These are phyloP conservation scores for Gastrophryne carolinensis DNA, from an alignment of 2,797 vertebrate genomes.

Conservation along the genomic window DNA sequence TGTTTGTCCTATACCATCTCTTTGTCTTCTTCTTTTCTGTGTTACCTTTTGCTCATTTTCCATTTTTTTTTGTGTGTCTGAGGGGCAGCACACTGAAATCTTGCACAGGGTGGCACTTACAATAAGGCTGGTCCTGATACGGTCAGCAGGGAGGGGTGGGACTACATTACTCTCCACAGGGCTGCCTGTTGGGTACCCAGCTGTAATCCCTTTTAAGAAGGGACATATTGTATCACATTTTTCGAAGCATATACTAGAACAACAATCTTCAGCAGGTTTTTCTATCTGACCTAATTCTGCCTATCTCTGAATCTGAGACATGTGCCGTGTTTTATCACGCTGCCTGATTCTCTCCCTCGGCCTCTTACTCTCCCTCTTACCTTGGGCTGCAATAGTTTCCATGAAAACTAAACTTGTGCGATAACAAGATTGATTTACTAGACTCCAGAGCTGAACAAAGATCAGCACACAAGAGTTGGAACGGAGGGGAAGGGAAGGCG, in stretches of 20 bases:
- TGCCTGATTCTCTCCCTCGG: neutral
- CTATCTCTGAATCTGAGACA: constrained; percentile 8
- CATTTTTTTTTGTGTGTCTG: too few species aligned
- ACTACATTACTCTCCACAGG: too few species aligned
- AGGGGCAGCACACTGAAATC: too few species aligned
- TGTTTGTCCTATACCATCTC: too few species aligned
- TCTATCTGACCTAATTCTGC: constrained; percentile 15
- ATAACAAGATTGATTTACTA: constrained; percentile 49
- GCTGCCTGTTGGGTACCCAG: too few species aligned
- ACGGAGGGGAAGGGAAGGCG: neutral
- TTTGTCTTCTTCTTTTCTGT: too few species aligned
- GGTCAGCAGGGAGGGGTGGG: too few species aligned
- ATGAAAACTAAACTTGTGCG: constrained; percentile 44
- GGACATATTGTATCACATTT: neutral
- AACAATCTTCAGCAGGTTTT: neutral
- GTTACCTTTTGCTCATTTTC: too few species aligned
- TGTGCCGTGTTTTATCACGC: constrained; percentile 2
- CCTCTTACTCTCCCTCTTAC: neutral
- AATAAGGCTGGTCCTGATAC: too few species aligned
- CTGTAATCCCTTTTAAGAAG: too few species aligned
- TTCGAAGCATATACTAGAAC: neutral
- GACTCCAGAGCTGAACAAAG: constrained; percentile 33
- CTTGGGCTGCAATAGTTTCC: constrained; percentile 29
- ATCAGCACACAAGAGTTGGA: constrained; percentile 5
- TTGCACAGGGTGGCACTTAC: too few species aligned